Percentiles rank a stretch among this genome's conserved stretches.
Conservation (phyloP, 64 coral and sea anemone species). For the Dendrophyllia cribrosa region DNA sequence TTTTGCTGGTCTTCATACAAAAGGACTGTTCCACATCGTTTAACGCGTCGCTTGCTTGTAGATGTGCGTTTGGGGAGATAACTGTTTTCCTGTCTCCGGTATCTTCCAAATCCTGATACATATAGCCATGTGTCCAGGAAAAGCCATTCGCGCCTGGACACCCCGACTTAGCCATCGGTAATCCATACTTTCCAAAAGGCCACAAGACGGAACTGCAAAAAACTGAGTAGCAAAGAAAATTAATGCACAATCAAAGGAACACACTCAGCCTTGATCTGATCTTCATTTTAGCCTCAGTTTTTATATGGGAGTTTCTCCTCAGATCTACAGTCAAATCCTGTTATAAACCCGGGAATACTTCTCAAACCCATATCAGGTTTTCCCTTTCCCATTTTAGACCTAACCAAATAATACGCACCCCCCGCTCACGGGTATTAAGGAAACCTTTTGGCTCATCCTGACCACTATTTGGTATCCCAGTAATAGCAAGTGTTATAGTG, state of each 20-base stretch:
- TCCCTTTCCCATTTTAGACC: no score
- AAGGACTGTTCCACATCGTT: conserved; percentile 59
- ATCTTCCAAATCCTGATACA: conserved; percentile 50
- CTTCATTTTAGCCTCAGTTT: no score
- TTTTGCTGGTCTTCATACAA: conserved; percentile 65
- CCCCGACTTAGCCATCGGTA: conserved; percentile 40
- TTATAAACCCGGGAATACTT: no score
- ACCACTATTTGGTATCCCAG: no score
- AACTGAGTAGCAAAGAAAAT: neutral
- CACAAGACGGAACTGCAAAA: conserved; percentile 22
- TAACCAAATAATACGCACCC: no score
- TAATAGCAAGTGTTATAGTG: no score
- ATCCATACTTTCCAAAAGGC: conserved; percentile 63
- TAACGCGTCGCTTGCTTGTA: neutral
- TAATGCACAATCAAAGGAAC: neutral
- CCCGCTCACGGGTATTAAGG: no score
- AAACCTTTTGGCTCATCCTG: no score
- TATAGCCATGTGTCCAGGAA: conserved; percentile 35
- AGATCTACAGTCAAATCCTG: no score
- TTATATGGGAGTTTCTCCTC: no score
- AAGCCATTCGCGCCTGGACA: conserved; percentile 41
- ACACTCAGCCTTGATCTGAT: no score
- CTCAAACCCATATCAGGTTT: no score
- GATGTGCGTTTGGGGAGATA: conserved; percentile 22
- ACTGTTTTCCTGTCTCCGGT: neutral